Evolutionary conservation across 2,797 vertebrate species (phyloP), one percentile per base, ranked within the genome.

Genomic region (Sebastes hopkinsi): DNA sequence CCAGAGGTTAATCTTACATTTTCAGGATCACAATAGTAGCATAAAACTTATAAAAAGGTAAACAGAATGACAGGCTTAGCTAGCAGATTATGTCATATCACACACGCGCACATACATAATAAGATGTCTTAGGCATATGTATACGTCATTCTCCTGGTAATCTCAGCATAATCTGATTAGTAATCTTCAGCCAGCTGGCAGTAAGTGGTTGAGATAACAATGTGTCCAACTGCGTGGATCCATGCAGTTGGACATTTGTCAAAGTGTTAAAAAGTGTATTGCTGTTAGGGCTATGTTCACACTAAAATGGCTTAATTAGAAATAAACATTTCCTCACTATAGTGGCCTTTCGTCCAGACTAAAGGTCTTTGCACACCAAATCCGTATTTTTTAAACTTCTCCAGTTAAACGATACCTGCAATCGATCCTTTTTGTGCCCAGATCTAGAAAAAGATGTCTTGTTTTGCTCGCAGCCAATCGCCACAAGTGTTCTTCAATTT

Each of bases 81-180:
- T 59, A 3, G 22, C 23, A 75, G 52, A 76, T 62, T 4, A 73
- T 74, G 30, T 84, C 8, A 77, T 55, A 46, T 68, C 42, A 50
- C 75, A 75, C 73, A 73, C 29, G 59, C 3, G 18, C 71, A 77
- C 22, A 52, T 0, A n/a, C 2, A 77, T 71, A 79, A 65, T 54
- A 7, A 71, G 71, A 59, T 84, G 87, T 76, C 46, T 80, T 72
- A 13, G 69, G 59, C 23, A 30, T 36, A 25, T 50, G 38, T 29
- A n/a, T 10, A 29, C 34, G 86, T 69, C 72, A 81, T 59, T 72
- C 38, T 80, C 20, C 6, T 56, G 14, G 18, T 89, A 89, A 92
- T 89, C 89, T 84, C 58, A 55, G 6, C 25, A 23, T 92, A 92
- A 93, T 89, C 89, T 81, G 80, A 90, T 91, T 71, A 87, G 74